Base-by-base conservation (phyloP, 1,140 invertebrate species). In the Lepidostoma basale region DNA sequence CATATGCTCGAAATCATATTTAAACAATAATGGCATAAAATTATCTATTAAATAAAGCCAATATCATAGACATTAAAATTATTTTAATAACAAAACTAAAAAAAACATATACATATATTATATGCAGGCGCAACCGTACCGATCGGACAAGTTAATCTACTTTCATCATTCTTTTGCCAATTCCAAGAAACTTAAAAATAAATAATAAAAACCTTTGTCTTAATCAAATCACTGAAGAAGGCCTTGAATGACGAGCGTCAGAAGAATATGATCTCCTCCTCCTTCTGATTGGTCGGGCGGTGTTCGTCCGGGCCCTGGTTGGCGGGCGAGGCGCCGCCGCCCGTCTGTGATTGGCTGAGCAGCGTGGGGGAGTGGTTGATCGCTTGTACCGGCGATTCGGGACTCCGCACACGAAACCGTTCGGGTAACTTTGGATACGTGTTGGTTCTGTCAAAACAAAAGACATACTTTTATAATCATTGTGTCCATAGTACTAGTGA, bases 391-490 rank as follows among this genome's bases (percentile, higher is more conserved):
- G 62, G 68, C n/a, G 25, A 25, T 18, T 84, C 83, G 8, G 82
- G 81, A 3, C 80, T 82, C 3, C 84, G 80, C 30, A 86, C 82
- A 39, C 85, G 82, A 75, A 86, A 88, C 73, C 86, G 86, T 44
- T 88, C 87, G 14, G 86, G 86, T 16, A 88, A 73, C 75, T 88
- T 88, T 5, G 86, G 87, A 76, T 87, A 88, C 0, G 86, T 86
- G 74, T 86, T 84, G 59, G 85, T 86, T 73, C 84, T 83, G 74
- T 47, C 20, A 20, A 47, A 20, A n/a, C n/a, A n/a, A n/a, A n/a
- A n/a, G n/a, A n/a, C n/a, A n/a, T n/a, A n/a, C n/a, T n/a, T n/a
- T n/a, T n/a, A n/a, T n/a, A n/a, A n/a, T n/a, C n/a, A n/a, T n/a
- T n/a, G n/a, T n/a, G n/a, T n/a, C n/a, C n/a, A n/a, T n/a, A n/a